Evolutionary conservation across 2,797 vertebrate species (phyloP).

Genomic region (Labeo calbasu): DNA sequence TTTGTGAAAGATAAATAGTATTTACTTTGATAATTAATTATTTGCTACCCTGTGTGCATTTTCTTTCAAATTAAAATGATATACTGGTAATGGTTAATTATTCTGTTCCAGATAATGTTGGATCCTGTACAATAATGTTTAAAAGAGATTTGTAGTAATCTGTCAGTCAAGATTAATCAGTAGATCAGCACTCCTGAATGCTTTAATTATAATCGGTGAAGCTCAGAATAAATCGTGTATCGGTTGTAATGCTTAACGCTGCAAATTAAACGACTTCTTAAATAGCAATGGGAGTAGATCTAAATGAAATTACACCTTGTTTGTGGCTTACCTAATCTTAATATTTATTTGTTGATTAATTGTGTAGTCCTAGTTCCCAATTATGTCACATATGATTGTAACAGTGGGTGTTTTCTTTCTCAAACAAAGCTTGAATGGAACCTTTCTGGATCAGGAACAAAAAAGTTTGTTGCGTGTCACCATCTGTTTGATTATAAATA

Average conservation of each 20-base stretch:
- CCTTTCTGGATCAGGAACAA: conserved; percentile 16
- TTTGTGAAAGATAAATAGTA: background rate
- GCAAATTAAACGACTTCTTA: too few relatives aligned
- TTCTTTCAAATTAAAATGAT: background rate
- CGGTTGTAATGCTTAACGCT: too few relatives aligned
- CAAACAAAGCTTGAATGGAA: conserved; percentile 12
- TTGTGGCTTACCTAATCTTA: too few relatives aligned
- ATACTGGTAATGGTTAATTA: background rate
- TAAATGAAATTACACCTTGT: too few relatives aligned
- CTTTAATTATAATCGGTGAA: too few relatives aligned
- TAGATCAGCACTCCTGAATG: too few relatives aligned
- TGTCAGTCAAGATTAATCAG: too few relatives aligned
- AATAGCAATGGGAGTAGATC: too few relatives aligned
- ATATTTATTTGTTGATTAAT: background rate
- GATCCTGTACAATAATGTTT: background rate
- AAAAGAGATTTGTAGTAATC: background rate
- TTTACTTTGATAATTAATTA: background rate
- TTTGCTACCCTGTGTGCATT: background rate
- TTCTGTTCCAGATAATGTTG: background rate
- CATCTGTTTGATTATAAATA: conserved; percentile 34
- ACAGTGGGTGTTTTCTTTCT: background rate
- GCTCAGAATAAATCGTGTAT: too few relatives aligned
- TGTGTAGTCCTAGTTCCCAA: background rate
- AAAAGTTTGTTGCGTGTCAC: conserved; percentile 28
- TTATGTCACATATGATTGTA: conserved; percentile 2